Percentiles rank a stretch among this genome's conserved stretches.
Conservation (phyloP, 2,888 invertebrate species). For the Tinea trinotella region DNA sequence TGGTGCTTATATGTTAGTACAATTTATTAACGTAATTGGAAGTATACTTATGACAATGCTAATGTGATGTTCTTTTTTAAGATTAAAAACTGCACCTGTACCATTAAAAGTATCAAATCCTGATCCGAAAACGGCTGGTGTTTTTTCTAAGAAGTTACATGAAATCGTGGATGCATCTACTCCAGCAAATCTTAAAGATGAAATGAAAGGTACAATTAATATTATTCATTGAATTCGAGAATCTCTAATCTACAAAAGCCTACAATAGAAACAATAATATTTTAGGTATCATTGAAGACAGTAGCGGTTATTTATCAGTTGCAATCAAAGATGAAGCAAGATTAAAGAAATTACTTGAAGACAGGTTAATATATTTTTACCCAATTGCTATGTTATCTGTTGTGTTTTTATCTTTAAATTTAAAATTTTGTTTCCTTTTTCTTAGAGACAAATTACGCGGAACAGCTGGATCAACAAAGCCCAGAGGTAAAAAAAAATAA, state of each 20-base stretch:
- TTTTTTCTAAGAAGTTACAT: slow-evolving; percentile 34
- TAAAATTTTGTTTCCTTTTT: too few relatives aligned
- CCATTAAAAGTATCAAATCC: slow-evolving; percentile 32
- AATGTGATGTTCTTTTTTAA: slow-evolving; percentile 23
- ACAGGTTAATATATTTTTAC: too few relatives aligned
- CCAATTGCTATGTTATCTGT: too few relatives aligned
- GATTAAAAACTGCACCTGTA: slow-evolving; percentile 49
- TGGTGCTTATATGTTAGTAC: slow-evolving; percentile 40
- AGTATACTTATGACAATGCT: not conserved
- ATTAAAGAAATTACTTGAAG: not conserved
- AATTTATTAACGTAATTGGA: not conserved
- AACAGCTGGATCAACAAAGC: too few relatives aligned
- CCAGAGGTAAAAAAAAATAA: too few relatives aligned
- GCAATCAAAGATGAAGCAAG: not conserved
- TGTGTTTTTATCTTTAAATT: too few relatives aligned
- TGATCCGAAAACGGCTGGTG: slow-evolving; percentile 30
- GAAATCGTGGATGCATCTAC: slow-evolving; percentile 34
- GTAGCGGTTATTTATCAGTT: not conserved
- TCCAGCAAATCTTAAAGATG: slow-evolving; percentile 30
- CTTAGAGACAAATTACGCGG: too few relatives aligned
- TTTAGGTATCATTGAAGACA: not conserved
- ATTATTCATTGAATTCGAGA: too few relatives aligned
- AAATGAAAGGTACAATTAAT: slow-evolving; percentile 37
- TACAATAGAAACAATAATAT: not conserved
- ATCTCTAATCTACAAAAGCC: too few relatives aligned